Evolutionary conservation across 2,888 invertebrate genomes (phyloP).

Genomic region (Euproctis similis): DNA sequence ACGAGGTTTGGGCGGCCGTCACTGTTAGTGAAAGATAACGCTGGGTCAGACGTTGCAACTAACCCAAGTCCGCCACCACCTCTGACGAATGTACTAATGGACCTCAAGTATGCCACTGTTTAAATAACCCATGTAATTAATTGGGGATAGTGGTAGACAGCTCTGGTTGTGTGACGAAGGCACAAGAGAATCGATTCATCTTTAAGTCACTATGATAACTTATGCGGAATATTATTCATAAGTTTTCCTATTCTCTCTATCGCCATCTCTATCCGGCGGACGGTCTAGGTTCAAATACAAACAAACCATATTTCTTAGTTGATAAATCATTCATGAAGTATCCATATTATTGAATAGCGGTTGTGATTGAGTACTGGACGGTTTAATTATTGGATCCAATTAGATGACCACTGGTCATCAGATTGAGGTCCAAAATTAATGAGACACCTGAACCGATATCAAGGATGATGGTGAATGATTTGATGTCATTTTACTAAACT

Average conservation of each 20-base stretch:
- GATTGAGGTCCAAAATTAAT: too few relatives aligned
- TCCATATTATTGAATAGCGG: slow-evolving; percentile 60
- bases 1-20: slow-evolving; percentile 51
- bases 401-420: slow-evolving; percentile 43
- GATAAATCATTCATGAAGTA: slow-evolving; percentile 63
- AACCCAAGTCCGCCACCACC: slow-evolving; percentile 36
- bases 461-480: too few relatives aligned
- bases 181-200: slow-evolving; percentile 53
- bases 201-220: slow-evolving; percentile 43
- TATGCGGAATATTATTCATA: slow-evolving; percentile 63
- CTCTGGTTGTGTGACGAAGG: slow-evolving; percentile 27
- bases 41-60: slow-evolving; percentile 67
- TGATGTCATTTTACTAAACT: too few relatives aligned
- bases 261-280: slow-evolving; percentile 54
- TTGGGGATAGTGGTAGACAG: slow-evolving; percentile 33
- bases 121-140: slow-evolving; percentile 63
- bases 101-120: slow-evolving; percentile 69
- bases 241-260: slow-evolving; percentile 52
- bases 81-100: slow-evolving; percentile 68
- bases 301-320: slow-evolving; percentile 56
- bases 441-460: too few relatives aligned
- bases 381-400: slow-evolving; percentile 60
- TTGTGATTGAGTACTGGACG: slow-evolving; percentile 61
- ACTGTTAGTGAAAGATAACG: slow-evolving; percentile 66
- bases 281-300: slow-evolving; percentile 55